Percentiles rank a stretch among this genome's conserved stretches.
Evolutionary conservation across 2,113 vertebrate genomes (phyloP).

Genomic region (Chloroceryle aenea): DNA sequence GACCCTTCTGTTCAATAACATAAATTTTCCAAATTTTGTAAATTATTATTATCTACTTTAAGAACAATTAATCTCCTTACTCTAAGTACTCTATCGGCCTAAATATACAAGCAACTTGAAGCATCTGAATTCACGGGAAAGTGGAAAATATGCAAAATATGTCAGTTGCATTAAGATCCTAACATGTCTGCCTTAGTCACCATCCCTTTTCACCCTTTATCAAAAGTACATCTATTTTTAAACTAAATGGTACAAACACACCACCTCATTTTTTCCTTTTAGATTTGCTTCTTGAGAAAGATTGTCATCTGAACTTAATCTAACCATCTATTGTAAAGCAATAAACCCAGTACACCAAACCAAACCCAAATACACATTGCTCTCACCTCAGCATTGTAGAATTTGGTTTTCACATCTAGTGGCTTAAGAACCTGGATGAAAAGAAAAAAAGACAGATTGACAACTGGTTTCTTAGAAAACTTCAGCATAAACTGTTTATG

Average conservation of each 20-base stretch:
- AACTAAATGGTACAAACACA: background rate
- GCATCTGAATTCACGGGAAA: background rate
- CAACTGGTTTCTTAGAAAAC: conserved; percentile 56
- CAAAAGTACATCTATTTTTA: background rate
- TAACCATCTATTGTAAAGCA: background rate
- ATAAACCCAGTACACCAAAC: background rate
- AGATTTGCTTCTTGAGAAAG: background rate
- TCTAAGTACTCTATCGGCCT: background rate
- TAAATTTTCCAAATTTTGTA: background rate
- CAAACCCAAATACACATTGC: background rate
- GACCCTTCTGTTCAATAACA: background rate
- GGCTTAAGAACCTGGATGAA: conserved; percentile 95
- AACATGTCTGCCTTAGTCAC: background rate
- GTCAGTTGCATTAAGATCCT: background rate
- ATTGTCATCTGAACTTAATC: background rate
- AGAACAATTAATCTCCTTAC: background rate
- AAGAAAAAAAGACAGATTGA: conserved; percentile 78
- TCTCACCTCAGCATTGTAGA: conserved; percentile 94
- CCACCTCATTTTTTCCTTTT: background rate
- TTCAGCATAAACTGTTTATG: conserved; percentile 6
- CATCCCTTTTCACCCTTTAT: background rate
- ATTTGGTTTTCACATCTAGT: conserved; percentile 98
- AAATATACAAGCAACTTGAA: background rate
- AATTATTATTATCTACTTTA: background rate
- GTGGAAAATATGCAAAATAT: background rate